phyloP scores from a whole-genome alignment of 1,140 invertebrate genomes.

The Hyles vespertilio region DNA sequence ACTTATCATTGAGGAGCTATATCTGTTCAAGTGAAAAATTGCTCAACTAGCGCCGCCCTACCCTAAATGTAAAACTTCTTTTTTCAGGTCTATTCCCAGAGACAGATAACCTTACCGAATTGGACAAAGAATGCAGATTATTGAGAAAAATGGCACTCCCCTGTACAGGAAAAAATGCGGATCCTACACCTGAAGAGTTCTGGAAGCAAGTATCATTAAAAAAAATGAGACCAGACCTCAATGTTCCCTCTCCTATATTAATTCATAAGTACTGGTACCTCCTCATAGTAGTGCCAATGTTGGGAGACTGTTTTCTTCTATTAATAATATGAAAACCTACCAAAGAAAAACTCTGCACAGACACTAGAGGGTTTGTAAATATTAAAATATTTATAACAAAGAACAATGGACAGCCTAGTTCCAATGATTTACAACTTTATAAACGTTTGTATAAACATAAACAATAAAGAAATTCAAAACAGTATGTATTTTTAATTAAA shows the following conservation, averaged over 20 bases:
- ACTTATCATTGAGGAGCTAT: too few relatives aligned
- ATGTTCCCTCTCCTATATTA: conserved; percentile 18
- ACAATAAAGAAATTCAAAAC: conserved; percentile 13
- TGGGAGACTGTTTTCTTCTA: conserved; percentile 17
- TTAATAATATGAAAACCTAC: conserved; percentile 19
- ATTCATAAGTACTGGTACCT: conserved; percentile 8
- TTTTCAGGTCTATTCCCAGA: too few relatives aligned
- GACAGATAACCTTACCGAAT: too few relatives aligned
- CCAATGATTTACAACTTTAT: conserved; percentile 12
- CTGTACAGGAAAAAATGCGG: neutral
- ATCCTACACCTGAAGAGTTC: conserved; percentile 9
- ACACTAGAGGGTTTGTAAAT: conserved; percentile 10
- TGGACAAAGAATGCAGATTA: too few relatives aligned
- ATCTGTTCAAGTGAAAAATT: too few relatives aligned
- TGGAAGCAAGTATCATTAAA: conserved; percentile 11
- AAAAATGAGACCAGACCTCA: conserved; percentile 20
- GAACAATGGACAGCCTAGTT: conserved; percentile 8
- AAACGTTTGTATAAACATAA: conserved; percentile 15
- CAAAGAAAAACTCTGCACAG: conserved; percentile 14
- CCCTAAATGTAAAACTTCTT: too few relatives aligned
- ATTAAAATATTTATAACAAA: conserved; percentile 10
- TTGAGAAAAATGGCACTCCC: neutral
- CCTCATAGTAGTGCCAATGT: conserved; percentile 24
- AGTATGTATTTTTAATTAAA: conserved; percentile 12
- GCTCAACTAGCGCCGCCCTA: too few relatives aligned